Evolutionary conservation across 1,140 invertebrate species (phyloP).

Genomic region (Condylostylus longicornis): DNA sequence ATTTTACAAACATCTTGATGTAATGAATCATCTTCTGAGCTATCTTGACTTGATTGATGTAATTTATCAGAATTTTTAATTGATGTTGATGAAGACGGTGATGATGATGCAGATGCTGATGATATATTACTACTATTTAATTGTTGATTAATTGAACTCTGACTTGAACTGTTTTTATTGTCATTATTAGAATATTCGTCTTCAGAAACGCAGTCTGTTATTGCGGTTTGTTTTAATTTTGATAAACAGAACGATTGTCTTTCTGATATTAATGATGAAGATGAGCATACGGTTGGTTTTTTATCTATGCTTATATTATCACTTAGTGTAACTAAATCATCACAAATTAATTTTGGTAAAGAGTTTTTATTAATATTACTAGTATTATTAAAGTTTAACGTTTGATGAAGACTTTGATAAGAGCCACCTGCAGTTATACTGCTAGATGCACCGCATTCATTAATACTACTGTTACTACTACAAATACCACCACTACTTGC

Average conservation of each 20-base stretch:
- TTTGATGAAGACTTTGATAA: too few species aligned
- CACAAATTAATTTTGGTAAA: too few species aligned
- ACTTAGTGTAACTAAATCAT: constrained; percentile 12
- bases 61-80: constrained; percentile 10
- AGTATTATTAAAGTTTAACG: too few species aligned
- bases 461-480: too few species aligned
- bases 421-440: too few species aligned
- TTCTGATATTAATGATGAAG: too few species aligned
- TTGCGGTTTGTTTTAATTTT: constrained; percentile 29
- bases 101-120: constrained; percentile 10
- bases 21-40: constrained; percentile 24
- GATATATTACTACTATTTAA: neutral
- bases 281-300: too few species aligned
- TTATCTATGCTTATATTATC: too few species aligned
- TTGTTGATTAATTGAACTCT: neutral
- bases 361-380: too few species aligned
- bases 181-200: constrained; percentile 30
- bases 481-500: too few species aligned
- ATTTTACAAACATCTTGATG: constrained; percentile 4
- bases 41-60: too few species aligned
- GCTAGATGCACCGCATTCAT: too few species aligned
- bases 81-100: constrained; percentile 10
- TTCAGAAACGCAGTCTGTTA: constrained; percentile 16
- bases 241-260: constrained; percentile 20
- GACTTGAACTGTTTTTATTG: constrained; percentile 16